Conservation (phyloP, 2,888 invertebrate genomes). For the Scaptomyza polygonia region DNA sequence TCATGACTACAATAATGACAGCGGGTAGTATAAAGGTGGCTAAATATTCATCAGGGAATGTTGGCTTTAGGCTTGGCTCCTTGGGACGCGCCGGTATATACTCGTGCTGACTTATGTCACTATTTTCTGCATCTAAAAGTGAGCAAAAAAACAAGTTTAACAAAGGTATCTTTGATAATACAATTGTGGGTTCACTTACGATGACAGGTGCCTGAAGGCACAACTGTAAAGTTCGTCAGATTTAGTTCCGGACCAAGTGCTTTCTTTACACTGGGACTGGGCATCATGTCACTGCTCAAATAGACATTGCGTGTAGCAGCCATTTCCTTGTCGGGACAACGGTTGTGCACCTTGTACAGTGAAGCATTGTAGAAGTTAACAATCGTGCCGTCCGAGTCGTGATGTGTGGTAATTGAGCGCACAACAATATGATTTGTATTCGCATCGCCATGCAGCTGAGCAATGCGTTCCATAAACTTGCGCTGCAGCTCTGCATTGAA, state of each 20-base stretch:
- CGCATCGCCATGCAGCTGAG: slow-evolving; percentile 90
- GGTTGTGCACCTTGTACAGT: slow-evolving; percentile 79
- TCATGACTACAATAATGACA: slow-evolving; percentile 93
- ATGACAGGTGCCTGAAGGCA: slow-evolving; percentile 86
- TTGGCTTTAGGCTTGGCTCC: slow-evolving; percentile 82
- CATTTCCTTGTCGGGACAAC: slow-evolving; percentile 92
- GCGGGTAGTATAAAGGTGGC: slow-evolving; percentile 95
- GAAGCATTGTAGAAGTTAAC: slow-evolving; percentile 93
- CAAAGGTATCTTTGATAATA: not conserved
- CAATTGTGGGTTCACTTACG: slow-evolving; percentile 80
- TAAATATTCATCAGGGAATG: slow-evolving; percentile 88
- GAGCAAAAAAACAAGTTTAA: not conserved
- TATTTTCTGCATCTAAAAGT: slow-evolving; percentile 62
- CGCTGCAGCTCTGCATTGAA: slow-evolving; percentile 91
- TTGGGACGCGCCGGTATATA: slow-evolving; percentile 80
- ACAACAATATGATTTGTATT: slow-evolving; percentile 90
- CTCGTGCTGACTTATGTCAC: slow-evolving; percentile 79
- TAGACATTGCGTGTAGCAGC: slow-evolving; percentile 89
- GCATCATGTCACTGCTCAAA: slow-evolving; percentile 87
- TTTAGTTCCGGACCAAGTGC: slow-evolving; percentile 88
- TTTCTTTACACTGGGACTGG: slow-evolving; percentile 85
- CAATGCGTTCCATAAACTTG: slow-evolving; percentile 92
- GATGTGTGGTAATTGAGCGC: slow-evolving; percentile 86
- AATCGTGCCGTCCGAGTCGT: slow-evolving; percentile 87
- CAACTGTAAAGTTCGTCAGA: slow-evolving; percentile 85